Evolutionary conservation across 1,140 invertebrate genomes (phyloP).

Genomic region (Brachionus plicatilis): DNA sequence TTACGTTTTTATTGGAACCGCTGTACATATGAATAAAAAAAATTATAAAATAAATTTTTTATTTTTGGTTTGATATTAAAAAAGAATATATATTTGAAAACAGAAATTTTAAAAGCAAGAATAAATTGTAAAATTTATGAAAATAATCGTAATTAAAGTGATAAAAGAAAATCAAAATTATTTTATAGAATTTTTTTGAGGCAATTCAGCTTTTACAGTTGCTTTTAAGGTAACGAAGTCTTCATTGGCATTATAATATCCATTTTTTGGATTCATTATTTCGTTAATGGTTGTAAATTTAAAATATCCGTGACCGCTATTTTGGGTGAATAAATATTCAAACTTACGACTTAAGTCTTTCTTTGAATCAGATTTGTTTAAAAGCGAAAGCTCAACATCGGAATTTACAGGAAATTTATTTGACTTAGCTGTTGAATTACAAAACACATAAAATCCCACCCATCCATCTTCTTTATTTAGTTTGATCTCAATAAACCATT

Average conservation of each 20-base stretch:
- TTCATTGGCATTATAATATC: neutral
- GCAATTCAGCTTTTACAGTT: neutral
- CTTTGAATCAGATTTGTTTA: neutral
- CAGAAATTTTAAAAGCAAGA: too few relatives aligned
- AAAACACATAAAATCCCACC: neutral
- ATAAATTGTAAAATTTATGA: too few relatives aligned
- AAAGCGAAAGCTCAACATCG: neutral
- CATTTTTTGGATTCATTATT: neutral
- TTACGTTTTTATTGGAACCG: too few relatives aligned
- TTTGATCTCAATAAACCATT: neutral
- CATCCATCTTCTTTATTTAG: neutral
- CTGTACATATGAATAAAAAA: too few relatives aligned
- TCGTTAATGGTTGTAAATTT: neutral
- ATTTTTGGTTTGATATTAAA: too few relatives aligned
- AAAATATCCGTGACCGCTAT: neutral
- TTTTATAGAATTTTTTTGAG: neutral
- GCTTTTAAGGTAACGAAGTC: neutral
- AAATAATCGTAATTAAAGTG: too few relatives aligned
- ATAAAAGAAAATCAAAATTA: too few relatives aligned
- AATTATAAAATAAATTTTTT: too few relatives aligned
- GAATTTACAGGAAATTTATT: neutral
- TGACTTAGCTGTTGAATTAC: neutral
- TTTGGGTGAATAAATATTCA: neutral
- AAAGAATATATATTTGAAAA: too few relatives aligned
- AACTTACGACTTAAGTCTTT: too few relatives aligned